Evolutionary conservation across 2,888 invertebrate genomes (phyloP).

Genomic region (Cheilosia scutellata): DNA sequence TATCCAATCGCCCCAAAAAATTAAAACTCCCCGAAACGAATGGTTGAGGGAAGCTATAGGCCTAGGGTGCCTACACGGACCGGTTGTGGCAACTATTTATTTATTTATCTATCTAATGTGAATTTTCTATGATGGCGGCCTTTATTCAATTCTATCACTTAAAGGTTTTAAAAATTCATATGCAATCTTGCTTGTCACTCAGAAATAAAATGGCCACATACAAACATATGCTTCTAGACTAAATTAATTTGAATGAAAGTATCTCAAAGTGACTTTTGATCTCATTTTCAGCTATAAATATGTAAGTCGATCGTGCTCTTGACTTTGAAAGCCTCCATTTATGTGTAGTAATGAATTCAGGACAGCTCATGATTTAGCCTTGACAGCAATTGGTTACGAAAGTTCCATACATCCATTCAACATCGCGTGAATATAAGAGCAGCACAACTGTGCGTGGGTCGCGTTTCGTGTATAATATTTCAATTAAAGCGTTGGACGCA

Average conservation of each 20-base stretch:
- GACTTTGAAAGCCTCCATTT: conserved; percentile 63
- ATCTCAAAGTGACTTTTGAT: conserved; percentile 40
- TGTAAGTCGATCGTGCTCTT: conserved; percentile 62
- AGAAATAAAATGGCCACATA: not conserved
- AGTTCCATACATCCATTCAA: conserved; percentile 40
- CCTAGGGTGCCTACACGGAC: no score
- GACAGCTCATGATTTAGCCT: conserved; percentile 60
- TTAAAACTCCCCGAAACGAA: no score
- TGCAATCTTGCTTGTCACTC: not conserved
- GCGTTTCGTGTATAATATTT: conserved; percentile 65
- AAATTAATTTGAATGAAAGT: not conserved
- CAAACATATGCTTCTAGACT: not conserved
- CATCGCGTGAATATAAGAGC: conserved; percentile 40
- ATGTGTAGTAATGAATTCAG: conserved; percentile 52
- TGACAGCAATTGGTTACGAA: conserved; percentile 55
- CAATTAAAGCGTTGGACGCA: conserved; percentile 73
- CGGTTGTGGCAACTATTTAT: no score
- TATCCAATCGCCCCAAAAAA: no score
- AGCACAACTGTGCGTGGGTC: conserved; percentile 51
- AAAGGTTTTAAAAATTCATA: not conserved
- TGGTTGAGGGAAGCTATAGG: no score
- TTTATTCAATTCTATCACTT: not conserved
- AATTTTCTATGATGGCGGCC: no score
- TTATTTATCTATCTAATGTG: no score
- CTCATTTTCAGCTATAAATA: conserved; percentile 14